Evolutionary conservation across 37 sponge, comb jelly and placozoan genomes (phyloP).

Genomic region (Agelas oroides): DNA sequence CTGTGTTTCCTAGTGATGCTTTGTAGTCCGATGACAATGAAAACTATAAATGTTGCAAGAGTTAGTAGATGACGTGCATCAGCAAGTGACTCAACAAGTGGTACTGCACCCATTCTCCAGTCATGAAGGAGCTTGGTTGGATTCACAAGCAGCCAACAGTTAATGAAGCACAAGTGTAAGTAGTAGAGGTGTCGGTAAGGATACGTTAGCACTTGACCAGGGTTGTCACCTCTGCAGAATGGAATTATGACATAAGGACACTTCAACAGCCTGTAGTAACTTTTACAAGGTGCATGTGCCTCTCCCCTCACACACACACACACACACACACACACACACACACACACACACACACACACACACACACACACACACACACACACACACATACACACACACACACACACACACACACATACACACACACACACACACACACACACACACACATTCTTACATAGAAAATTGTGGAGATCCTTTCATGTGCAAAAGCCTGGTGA

Average conservation of each 20-base stretch:
- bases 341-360: too few species aligned
- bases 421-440: not conserved
- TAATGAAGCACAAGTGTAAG: constrained; percentile 78
- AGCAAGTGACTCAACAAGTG: constrained; percentile 57
- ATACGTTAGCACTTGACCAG: constrained; percentile 57
- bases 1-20: not conserved
- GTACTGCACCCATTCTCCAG: constrained; percentile 86
- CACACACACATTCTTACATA: constrained; percentile 7
- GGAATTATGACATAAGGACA: not conserved
- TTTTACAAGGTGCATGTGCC: too few species aligned
- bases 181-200: constrained; percentile 87
- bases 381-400: not conserved
- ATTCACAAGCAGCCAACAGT: constrained; percentile 75
- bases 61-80: constrained; percentile 80
- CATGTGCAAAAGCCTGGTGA: constrained; percentile 51
- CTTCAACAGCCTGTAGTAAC: too few species aligned
- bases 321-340: too few species aligned
- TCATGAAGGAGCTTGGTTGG: constrained; percentile 84
- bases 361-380: not conserved
- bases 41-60: constrained; percentile 37
- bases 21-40: constrained; percentile 14
- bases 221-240: constrained; percentile 79
- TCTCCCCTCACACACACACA: too few species aligned
- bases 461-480: constrained; percentile 60
- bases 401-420: too few species aligned